Base-by-base conservation (phyloP, 92 coral and sea anemone genomes). In the Zoanthus sociatus region DNA sequence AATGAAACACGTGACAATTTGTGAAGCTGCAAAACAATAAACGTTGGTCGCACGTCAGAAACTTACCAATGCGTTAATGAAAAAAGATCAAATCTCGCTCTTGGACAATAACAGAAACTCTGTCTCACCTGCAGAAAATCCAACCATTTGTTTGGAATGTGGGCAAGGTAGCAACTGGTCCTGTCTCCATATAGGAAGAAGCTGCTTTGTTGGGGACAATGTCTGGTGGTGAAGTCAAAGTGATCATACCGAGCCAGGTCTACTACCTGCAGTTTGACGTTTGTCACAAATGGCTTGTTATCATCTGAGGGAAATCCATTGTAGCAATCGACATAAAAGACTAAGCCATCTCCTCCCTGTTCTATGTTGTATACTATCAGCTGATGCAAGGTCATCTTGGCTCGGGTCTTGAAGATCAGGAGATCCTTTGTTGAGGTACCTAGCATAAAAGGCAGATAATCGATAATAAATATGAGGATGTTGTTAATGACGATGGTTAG, bases 61-160 rank as follows among this genome's bases (percentile, higher is more conserved):
- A 37, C 42, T 0, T 37, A 37, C 1, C 42, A 37, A 37, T 37
- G 42, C 42, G 42, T 4, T 37, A 1, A 37, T 37, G 42, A 37
- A 37, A 37, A 37, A 54, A 54, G 60, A 54, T 54, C 9, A 2
- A 54, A 15, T 15, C 9, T 54, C 3, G 60, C 60, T 37, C 15
- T 37, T 2, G 42, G 42, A 37, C 42, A 4, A 11, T 50, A 50
- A 50, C 55, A 50, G 8, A 5, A 63, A n/a, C 69, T 63, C n/a
- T 16, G 4, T 74, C 78, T 48, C 66, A 96, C 98, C 96, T 96
- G 98, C 55, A 89, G 90, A 88, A 91, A 96, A 82, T 94, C 98
- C 18, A 94, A 93, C 32, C 71, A 70, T 76, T 82, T 92, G 54
- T 87, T 79, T 9, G 94, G 93, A 74, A 94, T 86, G 85, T 94